These are phyloP conservation scores for Gymnocephalus cernua DNA, from an alignment of 2,113 vertebrate genomes.

Conservation along the genomic window DNA sequence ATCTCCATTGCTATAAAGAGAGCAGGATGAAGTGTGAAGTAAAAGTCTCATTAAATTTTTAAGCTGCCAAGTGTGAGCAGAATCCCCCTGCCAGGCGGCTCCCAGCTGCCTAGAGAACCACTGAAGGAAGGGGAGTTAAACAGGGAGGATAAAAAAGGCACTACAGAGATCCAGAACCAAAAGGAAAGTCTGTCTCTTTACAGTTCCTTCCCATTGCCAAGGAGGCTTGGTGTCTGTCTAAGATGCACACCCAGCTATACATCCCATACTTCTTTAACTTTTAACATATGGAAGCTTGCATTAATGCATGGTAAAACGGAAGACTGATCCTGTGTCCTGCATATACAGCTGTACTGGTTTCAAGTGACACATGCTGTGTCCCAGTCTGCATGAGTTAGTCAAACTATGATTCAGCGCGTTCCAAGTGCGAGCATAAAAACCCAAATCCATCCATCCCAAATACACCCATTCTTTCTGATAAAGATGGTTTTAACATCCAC, in stretches of 20 bases:
- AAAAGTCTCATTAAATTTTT: constrained; percentile 86
- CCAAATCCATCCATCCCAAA: constrained; percentile 4
- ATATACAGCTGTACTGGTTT: constrained; percentile 31
- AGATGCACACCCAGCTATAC: constrained; percentile 49
- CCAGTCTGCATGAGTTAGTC: constrained; percentile 1
- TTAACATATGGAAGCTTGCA: constrained; percentile 59
- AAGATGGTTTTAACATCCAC: constrained; percentile 17
- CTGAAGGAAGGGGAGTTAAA: constrained; percentile 75
- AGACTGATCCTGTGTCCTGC: constrained; percentile 31
- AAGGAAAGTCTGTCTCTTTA: constrained; percentile 60
- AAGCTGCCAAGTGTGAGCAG: constrained; percentile 79
- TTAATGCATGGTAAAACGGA: constrained; percentile 50
- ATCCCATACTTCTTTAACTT: constrained; percentile 58
- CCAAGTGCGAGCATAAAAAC: neutral
- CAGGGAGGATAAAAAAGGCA: constrained; percentile 73
- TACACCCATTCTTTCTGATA: constrained; percentile 11
- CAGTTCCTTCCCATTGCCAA: constrained; percentile 50
- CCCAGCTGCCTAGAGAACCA: constrained; percentile 67
- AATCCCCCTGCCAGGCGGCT: constrained; percentile 75
- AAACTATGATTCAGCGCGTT: neutral
- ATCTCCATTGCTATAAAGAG: constrained; percentile 69
- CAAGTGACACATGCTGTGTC: constrained; percentile 28
- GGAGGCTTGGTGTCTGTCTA: constrained; percentile 49
- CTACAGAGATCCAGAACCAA: constrained; percentile 64
- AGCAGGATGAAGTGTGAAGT: constrained; percentile 81